phyloP scores from a whole-genome alignment of 2,797 vertebrate genomes.

The Heterohyrax brucei region DNA sequence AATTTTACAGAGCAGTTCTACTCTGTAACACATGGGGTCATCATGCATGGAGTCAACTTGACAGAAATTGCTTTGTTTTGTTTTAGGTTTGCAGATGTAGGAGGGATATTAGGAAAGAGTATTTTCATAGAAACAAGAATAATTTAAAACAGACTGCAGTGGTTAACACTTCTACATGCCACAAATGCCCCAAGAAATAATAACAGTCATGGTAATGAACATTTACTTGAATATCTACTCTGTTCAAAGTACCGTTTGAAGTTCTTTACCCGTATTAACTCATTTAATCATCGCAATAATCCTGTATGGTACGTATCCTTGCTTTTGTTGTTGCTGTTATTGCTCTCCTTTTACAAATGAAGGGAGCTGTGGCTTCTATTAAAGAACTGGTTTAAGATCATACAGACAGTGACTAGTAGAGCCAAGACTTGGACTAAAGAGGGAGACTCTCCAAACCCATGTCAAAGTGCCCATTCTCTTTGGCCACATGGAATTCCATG shows the following conservation, averaged over 20 bases:
- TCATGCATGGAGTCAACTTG: too few relatives aligned
- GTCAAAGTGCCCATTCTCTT: background rate
- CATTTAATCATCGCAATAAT: background rate
- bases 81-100: background rate
- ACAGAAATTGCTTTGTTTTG: too few relatives aligned
- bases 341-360: background rate
- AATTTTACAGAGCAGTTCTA: background rate
- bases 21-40: too few relatives aligned
- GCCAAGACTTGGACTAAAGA: background rate
- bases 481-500: background rate
- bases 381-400: background rate
- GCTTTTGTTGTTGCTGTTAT: background rate
- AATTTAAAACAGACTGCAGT: background rate
- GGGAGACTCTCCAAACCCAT: background rate
- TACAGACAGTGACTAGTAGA: background rate
- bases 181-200: constrained; percentile 1
- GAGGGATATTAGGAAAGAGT: background rate
- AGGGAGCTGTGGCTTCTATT: background rate
- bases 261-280: background rate
- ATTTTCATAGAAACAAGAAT: background rate
- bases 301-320: background rate
- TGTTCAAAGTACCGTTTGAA: constrained; percentile 34
- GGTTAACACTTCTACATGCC: constrained; percentile 5
- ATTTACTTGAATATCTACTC: background rate
- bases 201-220: background rate